These are phyloP conservation scores for Heliconius ismenius DNA, from an alignment of 2,888 invertebrate species.

Conservation along the genomic window DNA sequence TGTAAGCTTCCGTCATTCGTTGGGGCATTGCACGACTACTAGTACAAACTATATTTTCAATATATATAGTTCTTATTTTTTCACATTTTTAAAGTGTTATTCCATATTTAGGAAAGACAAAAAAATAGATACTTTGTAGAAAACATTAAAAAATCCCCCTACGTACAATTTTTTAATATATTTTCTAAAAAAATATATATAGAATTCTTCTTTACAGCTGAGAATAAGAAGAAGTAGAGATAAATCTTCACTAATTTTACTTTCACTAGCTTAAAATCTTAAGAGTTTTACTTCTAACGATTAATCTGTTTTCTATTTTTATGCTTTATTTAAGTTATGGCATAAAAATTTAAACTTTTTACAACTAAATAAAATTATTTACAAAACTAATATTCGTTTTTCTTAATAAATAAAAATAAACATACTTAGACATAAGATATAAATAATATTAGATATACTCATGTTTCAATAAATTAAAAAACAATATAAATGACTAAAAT, in stretches of 20 bases:
- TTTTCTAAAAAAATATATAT: no score
- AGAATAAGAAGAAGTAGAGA: no score
- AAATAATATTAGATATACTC: not conserved
- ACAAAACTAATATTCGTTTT: not conserved
- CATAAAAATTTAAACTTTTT: not conserved
- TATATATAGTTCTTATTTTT: not conserved
- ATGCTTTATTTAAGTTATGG: no score
- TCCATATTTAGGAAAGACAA: no score
- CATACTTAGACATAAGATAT: not conserved
- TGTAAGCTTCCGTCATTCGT: slow-evolving; percentile 63
- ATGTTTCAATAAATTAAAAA: not conserved
- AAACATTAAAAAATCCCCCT: no score
- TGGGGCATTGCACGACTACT: slow-evolving; percentile 43
- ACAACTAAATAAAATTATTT: not conserved
- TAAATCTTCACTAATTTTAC: not conserved
- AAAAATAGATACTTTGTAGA: no score
- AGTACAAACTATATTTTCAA: slow-evolving; percentile 6
- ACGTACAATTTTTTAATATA: no score
- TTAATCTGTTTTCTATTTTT: no score
- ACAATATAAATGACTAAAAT: not conserved
- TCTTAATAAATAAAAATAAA: not conserved
- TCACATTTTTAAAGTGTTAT: not conserved
- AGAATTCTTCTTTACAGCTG: no score
- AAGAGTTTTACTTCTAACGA: not conserved
- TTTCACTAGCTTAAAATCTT: not conserved